These are phyloP conservation scores for Virgularia gustaviana DNA, from an alignment of 92 coral and sea anemone species.

Conservation along the genomic window DNA sequence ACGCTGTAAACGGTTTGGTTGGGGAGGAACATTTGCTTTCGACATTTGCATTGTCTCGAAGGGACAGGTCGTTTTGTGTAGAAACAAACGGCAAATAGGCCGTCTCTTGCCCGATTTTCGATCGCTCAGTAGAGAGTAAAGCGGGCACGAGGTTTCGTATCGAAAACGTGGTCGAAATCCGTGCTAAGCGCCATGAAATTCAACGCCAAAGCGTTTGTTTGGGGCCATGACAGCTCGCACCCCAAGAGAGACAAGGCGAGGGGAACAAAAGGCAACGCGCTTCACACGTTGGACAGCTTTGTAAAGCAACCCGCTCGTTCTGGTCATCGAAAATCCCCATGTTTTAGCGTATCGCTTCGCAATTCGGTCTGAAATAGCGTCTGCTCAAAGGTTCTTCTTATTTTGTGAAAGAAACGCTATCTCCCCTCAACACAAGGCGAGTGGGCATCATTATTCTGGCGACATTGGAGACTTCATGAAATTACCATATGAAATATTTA, in stretches of 20 bases:
- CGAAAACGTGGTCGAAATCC: not conserved
- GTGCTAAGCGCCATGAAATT: not conserved
- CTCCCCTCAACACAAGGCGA: no score
- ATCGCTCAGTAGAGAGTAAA: slow-evolving; percentile 21
- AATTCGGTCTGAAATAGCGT: not conserved
- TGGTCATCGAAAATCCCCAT: not conserved
- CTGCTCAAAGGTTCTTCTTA: not conserved
- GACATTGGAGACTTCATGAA: slow-evolving; percentile 16
- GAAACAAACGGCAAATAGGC: not conserved
- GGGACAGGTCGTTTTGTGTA: slow-evolving; percentile 12
- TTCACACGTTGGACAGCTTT: slow-evolving; percentile 1
- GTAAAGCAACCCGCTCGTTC: no score
- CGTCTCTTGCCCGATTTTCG: not conserved
- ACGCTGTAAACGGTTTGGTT: no score
- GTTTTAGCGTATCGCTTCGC: not conserved
- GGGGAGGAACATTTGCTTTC: not conserved
- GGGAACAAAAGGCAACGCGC: slow-evolving; percentile 24
- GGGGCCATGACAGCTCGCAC: slow-evolving; percentile 32
- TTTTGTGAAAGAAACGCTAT: no score
- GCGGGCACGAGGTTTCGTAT: not conserved
- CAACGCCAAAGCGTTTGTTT: slow-evolving; percentile 1
- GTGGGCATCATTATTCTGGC: no score
- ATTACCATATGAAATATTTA: not conserved
- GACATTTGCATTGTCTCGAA: slow-evolving; percentile 22
- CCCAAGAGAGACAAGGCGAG: slow-evolving; percentile 3